These are phyloP conservation scores for Chydorus sphaericus DNA, from an alignment of 2,888 invertebrate species.

Conservation along the genomic window DNA sequence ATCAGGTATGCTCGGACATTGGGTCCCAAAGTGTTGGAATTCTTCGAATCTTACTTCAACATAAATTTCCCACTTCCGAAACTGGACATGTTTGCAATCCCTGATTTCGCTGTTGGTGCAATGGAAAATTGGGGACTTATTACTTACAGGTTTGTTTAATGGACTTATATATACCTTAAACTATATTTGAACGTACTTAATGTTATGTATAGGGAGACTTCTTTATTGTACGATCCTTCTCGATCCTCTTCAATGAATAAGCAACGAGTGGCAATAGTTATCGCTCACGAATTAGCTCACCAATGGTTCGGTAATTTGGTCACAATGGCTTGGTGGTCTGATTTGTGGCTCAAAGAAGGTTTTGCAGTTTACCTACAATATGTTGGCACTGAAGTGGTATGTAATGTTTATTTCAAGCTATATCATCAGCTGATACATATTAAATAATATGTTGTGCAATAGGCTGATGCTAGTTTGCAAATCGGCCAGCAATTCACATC, in stretches of 20 bases:
- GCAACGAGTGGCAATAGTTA: conserved; percentile 22
- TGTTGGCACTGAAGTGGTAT: conserved; percentile 15
- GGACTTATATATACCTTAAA: too few relatives aligned
- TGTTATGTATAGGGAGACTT: conserved; percentile 40
- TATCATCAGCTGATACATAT: too few relatives aligned
- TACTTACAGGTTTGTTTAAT: conserved; percentile 63
- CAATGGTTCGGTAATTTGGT: conserved; percentile 30
- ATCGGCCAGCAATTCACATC: conserved; percentile 64
- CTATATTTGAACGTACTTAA: not conserved
- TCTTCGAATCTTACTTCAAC: conserved; percentile 17
- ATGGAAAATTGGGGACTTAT: conserved; percentile 76
- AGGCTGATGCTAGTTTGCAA: conserved; percentile 16
- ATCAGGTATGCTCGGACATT: conserved; percentile 34
- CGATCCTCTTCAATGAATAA: conserved; percentile 12
- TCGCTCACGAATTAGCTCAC: conserved; percentile 32
- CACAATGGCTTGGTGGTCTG: conserved; percentile 24
- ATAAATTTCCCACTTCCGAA: conserved; percentile 18
- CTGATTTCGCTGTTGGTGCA: conserved; percentile 34
- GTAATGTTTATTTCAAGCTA: too few relatives aligned
- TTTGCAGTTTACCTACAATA: conserved; percentile 26
- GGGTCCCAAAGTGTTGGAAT: conserved; percentile 34
- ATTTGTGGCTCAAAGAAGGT: conserved; percentile 28
- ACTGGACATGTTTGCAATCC: conserved; percentile 17
- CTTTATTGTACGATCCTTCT: conserved; percentile 43
- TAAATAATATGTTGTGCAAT: not conserved